Evolutionary conservation across 1,140 invertebrate genomes (phyloP).

Genomic region (Brachionus asplanchnoidis): DNA sequence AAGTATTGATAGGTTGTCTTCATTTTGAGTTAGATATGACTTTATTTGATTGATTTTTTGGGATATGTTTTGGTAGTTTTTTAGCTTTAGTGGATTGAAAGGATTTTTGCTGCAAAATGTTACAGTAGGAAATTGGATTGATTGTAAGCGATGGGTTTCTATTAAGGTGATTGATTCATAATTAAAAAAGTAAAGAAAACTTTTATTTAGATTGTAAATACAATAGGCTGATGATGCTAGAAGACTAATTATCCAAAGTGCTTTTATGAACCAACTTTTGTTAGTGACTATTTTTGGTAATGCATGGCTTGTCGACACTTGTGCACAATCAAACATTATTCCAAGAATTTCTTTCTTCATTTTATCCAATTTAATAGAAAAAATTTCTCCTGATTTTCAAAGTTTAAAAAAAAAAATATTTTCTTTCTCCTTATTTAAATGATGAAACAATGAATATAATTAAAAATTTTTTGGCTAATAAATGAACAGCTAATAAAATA

Average conservation of each 20-base stretch:
- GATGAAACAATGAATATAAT: no score
- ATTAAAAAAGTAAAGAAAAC: neutral
- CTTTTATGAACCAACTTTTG: neutral
- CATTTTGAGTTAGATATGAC: neutral
- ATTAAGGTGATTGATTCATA: neutral
- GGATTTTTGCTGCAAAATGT: constrained; percentile 13
- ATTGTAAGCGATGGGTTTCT: neutral
- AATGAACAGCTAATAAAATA: no score
- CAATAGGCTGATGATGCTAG: neutral
- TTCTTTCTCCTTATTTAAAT: no score
- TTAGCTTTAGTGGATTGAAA: neutral
- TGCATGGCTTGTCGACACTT: neutral
- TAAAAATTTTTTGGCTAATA: no score
- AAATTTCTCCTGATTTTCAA: no score
- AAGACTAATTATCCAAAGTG: neutral
- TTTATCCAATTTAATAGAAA: neutral
- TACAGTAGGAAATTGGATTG: neutral
- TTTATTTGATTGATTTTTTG: neutral
- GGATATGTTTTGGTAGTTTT: neutral
- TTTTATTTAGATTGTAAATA: constrained; percentile 17
- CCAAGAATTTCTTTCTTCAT: neutral
- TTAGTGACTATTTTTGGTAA: neutral
- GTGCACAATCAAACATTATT: neutral
- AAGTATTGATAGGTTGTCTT: neutral
- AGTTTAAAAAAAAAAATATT: no score